Conservation (phyloP, 2,888 invertebrate genomes). For the Eristalinus aeneus region DNA sequence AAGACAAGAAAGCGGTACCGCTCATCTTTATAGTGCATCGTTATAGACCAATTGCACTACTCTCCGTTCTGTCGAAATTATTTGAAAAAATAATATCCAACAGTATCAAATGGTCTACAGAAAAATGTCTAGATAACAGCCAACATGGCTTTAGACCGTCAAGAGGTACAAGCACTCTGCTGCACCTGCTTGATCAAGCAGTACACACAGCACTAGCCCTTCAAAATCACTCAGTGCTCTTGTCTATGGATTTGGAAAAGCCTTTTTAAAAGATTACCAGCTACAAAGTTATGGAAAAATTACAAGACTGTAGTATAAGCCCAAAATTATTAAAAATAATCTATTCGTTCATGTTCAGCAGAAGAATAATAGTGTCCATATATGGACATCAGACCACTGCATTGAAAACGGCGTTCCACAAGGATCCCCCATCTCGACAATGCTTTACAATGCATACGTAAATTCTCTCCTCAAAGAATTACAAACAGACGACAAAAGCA, state of each 20-base stretch:
- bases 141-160: background rate
- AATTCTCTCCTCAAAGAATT: background rate
- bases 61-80: background rate
- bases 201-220: slow-evolving; percentile 7
- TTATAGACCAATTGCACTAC: background rate
- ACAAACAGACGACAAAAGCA: background rate
- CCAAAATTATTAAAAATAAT: background rate
- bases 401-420: no score
- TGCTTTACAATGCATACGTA: no score
- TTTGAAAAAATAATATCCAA: slow-evolving; percentile 12
- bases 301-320: background rate
- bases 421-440: no score
- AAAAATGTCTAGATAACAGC: background rate
- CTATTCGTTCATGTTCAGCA: background rate
- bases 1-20: no score
- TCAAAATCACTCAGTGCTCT: background rate
- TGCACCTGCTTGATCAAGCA: slow-evolving; percentile 11
- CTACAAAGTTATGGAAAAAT: background rate
- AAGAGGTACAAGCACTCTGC: slow-evolving; percentile 4
- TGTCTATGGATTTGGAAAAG: background rate
- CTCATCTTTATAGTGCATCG: no score
- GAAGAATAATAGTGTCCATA: background rate
- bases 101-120: background rate
- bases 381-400: background rate
- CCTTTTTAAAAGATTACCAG: background rate